Base-by-base conservation (phyloP, 2,888 invertebrate genomes). In the Teleogryllus oceanicus region DNA sequence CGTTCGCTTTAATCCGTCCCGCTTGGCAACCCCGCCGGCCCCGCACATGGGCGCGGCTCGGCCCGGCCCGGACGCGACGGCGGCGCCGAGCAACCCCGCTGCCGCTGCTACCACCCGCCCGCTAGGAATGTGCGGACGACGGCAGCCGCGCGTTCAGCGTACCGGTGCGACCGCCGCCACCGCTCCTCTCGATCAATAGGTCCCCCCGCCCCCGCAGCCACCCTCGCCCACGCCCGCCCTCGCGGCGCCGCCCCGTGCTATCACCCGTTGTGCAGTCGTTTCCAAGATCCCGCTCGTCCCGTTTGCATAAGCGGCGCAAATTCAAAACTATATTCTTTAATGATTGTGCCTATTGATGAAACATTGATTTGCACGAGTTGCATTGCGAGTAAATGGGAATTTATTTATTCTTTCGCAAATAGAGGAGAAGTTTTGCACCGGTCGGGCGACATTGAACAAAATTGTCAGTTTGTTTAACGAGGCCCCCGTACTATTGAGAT, bases 1-100 rank as follows among this genome's bases (percentile, higher is more conserved):
- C 62, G 62, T n/a, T 62, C 62, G 62, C 62, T 62, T 62, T 62
- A 62, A 62, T 62, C 62, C 62, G 62, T n/a, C 62, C 62, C 62
- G 62, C 62, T n/a, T n/a, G 62, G 13, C 62, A n/a, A 62, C 62
- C 16, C 16, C 16, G 62, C 62, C 62, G n/a, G 21, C 62, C 62
- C 62, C 16, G 62, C 62, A 62, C 62, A 62, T 62, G 62, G 62
- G 62, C 62, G 62, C 62, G 62, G 62, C 62, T 62, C 62, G 62
- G n/a, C 62, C n/a, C 62, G 62, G n/a, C 62, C n/a, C 62, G 62
- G 62, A 37, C 62, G 16, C 62, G 37, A 37, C 37, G 37, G 37
- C 37, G 37, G 62, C 62, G 62, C 62, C 16, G 62, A n/a, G 62
- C 62, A 4, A 62, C 13, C 37, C 13, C 16, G 62, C 62, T 11